These are phyloP conservation scores for Chelonus insularis DNA, from an alignment of 1,140 invertebrate species.

Conservation along the genomic window DNA sequence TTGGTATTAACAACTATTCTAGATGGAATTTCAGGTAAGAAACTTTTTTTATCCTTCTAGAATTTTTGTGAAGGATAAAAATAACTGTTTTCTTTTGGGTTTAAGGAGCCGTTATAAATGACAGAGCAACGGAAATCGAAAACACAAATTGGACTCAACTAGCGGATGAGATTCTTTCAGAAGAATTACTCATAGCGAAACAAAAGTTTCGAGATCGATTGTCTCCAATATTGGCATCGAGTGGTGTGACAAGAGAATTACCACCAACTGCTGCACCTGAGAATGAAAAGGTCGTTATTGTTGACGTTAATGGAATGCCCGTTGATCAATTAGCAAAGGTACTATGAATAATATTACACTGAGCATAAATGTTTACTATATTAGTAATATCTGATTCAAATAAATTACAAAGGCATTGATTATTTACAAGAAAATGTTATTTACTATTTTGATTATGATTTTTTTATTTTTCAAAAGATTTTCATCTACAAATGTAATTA, in stretches of 20 bases:
- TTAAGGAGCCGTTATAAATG: conserved; percentile 19
- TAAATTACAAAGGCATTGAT: too few species aligned
- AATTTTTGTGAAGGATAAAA: background rate
- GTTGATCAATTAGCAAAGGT: conserved; percentile 20
- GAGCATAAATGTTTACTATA: background rate
- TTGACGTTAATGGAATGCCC: conserved; percentile 12
- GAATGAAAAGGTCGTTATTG: too few species aligned
- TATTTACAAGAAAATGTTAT: too few species aligned
- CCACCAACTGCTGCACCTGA: conserved; percentile 13
- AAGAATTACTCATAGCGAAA: conserved; percentile 31
- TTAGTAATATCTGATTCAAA: background rate
- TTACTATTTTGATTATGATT: too few species aligned
- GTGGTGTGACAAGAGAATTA: conserved; percentile 11
- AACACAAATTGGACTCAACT: conserved; percentile 33
- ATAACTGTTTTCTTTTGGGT: background rate
- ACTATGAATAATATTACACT: background rate
- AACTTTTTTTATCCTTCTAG: background rate
- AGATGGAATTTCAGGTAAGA: conserved; percentile 27
- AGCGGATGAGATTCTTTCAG: too few species aligned
- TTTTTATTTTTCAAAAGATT: too few species aligned
- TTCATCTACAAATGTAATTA: too few species aligned
- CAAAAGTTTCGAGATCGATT: conserved; percentile 25
- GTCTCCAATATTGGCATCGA: conserved; percentile 17
- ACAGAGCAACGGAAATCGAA: conserved; percentile 27
- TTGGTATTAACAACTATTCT: conserved; percentile 20